A percentile compares a stretch with the other conserved stretches of the same genome.
These are phyloP conservation scores for Hemicentrotus pulcherrimus DNA, from an alignment of 35 echinoderm and acorn worm species.

Conservation along the genomic window DNA sequence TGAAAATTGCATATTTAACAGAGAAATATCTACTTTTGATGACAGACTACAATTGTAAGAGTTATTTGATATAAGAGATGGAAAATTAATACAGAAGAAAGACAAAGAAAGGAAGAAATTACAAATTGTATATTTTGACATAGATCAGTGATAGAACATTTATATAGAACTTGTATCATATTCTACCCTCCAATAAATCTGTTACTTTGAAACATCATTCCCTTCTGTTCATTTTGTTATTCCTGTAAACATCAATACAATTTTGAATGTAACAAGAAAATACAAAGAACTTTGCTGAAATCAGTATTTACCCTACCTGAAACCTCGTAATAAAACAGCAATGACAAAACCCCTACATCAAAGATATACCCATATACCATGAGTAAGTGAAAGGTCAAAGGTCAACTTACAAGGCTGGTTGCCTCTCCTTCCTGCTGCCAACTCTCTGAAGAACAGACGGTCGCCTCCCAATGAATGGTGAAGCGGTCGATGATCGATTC, in stretches of 20 bases:
- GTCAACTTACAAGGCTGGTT: not conserved
- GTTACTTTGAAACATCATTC: not conserved
- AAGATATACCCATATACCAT: not conserved
- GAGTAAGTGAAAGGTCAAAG: not conserved
- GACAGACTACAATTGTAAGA: not conserved
- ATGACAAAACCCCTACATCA: too few species aligned
- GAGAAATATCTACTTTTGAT: not conserved
- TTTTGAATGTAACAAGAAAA: not conserved
- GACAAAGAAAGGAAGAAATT: not conserved
- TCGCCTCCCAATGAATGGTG: slow-evolving; percentile 72
- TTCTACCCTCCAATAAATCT: not conserved
- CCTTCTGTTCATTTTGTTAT: not conserved
- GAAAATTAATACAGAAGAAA: not conserved
- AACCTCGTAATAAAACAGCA: too few species aligned
- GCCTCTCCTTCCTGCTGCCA: not conserved
- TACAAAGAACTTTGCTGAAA: not conserved
- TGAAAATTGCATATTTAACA: not conserved
- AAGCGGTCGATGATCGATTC: slow-evolving; percentile 58
- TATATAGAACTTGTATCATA: not conserved
- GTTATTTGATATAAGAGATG: not conserved
- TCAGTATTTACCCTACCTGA: not conserved
- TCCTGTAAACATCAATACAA: not conserved
- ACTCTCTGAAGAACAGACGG: slow-evolving; percentile 49
- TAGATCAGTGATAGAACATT: not conserved
- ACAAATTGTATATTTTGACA: not conserved